These are phyloP conservation scores for Notiomystis cincta DNA, from an alignment of 2,113 vertebrate genomes.

Conservation along the genomic window DNA sequence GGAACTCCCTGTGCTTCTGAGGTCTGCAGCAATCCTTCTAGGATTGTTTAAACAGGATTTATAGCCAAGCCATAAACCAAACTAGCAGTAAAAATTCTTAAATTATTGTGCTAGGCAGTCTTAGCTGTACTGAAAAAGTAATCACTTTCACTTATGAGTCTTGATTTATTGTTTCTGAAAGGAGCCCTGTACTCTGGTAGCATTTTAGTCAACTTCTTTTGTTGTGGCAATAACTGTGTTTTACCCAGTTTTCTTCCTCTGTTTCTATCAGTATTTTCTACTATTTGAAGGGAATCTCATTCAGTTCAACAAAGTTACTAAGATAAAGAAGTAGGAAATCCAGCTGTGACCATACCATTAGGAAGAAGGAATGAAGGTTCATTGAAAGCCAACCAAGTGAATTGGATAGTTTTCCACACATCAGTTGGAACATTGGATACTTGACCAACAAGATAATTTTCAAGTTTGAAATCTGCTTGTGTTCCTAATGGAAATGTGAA, in stretches of 20 bases:
- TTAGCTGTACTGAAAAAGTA: not conserved
- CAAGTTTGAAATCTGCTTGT: not conserved
- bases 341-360: fast-evolving
- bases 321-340: not conserved
- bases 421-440: not conserved
- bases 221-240: not conserved
- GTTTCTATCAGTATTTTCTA: not conserved
- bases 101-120: conserved; percentile 2
- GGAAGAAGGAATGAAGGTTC: not conserved
- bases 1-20: not conserved
- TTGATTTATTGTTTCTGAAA: conserved; percentile 52
- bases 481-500: not conserved
- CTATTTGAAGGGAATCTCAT: not conserved
- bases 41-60: conserved; percentile 26
- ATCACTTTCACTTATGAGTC: conserved; percentile 39
- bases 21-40: not conserved
- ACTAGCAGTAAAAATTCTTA: conserved; percentile 21
- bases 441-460: not conserved
- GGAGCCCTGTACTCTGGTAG: not conserved
- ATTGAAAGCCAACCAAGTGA: not conserved
- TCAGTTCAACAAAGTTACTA: not conserved
- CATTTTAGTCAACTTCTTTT: not conserved
- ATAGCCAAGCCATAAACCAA: conserved; percentile 46
- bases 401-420: not conserved
- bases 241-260: not conserved